Evolutionary conservation across 2,888 invertebrate species (phyloP), one percentile per base, ranked within the genome.

Genomic region (Pelosia muscerda): DNA sequence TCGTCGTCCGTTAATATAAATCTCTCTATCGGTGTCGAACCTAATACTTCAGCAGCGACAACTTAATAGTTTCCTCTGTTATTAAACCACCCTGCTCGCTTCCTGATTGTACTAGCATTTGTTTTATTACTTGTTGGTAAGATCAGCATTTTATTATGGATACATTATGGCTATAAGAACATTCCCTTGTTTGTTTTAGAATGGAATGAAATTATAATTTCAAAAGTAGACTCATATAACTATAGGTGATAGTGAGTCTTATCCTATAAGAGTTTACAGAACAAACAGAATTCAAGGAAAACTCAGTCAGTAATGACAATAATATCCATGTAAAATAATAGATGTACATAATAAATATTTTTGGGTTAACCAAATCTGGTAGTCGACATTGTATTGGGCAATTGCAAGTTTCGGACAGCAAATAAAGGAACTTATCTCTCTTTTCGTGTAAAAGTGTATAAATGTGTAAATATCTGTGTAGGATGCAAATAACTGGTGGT

Each of bases 1-100:
- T 75, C 73, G 72, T 78, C 75, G 72, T 77, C 80, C 82, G 81
- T 81, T 82, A 77, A 82, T 82, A 88, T 92, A 90, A 92, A 92
- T 93, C 89, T 86, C 86, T 90, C 89, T 87, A 85, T 88, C 88
- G 86, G 88, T 88, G 87, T 84, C 84, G 85, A 87, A 85, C 81
- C 84, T 90, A 88, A 92, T 90, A 89, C 88, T 82, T 79, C 83
- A 81, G 78, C 83, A 87, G 84, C 86, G 94, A 94, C 93, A 93
- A 90, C 85, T 93, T 94, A 91, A 94, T 93, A 89, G 92, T 90
- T 93, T 94, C 92, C 93, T 90, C 86, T 87, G 81, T 86, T 88
- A 85, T 87, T 88, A 87, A 88, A 86, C 81, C 78, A 80, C 77
- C 81, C 79, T 80, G 79, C 79, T 81, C 76, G 78, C 75, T 85